A percentile compares a stretch with the other conserved stretches of the same genome.
Conservation (phyloP, 2,888 invertebrate genomes). For the Plagiodera versicolora region DNA sequence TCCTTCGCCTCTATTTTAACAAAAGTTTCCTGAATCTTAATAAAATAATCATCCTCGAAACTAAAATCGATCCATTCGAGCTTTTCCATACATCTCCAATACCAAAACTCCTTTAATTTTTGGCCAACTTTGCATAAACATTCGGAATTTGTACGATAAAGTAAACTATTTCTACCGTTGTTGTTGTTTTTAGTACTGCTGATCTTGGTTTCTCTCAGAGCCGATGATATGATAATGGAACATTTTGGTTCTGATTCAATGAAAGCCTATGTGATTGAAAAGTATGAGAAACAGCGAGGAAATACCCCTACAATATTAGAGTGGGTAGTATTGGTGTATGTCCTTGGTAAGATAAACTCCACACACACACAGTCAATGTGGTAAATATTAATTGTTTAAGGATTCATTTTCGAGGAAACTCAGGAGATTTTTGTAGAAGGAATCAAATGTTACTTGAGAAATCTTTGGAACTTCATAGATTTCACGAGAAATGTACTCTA, state of each 20-base stretch:
- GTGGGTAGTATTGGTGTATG: slow-evolving; percentile 79
- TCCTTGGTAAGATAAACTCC: slow-evolving; percentile 64
- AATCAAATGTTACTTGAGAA: slow-evolving; percentile 80
- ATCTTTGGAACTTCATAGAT: slow-evolving; percentile 97
- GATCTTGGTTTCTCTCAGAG: slow-evolving; percentile 89
- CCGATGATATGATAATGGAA: slow-evolving; percentile 75
- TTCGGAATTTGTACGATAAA: too few species aligned
- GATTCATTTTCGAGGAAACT: slow-evolving; percentile 90
- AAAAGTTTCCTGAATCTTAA: too few species aligned
- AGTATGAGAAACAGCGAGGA: slow-evolving; percentile 75
- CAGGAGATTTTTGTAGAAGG: slow-evolving; percentile 89
- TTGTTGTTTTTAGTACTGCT: slow-evolving; percentile 79
- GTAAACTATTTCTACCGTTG: too few species aligned
- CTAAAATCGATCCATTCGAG: too few species aligned
- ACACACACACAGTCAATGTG: background rate
- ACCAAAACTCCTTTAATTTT: too few species aligned
- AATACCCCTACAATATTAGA: slow-evolving; percentile 84
- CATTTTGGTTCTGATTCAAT: slow-evolving; percentile 72
- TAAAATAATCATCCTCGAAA: too few species aligned
- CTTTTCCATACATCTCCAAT: too few species aligned
- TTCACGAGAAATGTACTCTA: slow-evolving; percentile 89
- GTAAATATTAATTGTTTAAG: slow-evolving; percentile 51
- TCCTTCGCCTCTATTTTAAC: too few species aligned
- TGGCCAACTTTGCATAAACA: too few species aligned
- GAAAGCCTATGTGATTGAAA: slow-evolving; percentile 63